Evolutionary conservation across 2,113 vertebrate genomes (phyloP), one percentile per base, ranked within the genome.

Genomic region (Lepus americanus): DNA sequence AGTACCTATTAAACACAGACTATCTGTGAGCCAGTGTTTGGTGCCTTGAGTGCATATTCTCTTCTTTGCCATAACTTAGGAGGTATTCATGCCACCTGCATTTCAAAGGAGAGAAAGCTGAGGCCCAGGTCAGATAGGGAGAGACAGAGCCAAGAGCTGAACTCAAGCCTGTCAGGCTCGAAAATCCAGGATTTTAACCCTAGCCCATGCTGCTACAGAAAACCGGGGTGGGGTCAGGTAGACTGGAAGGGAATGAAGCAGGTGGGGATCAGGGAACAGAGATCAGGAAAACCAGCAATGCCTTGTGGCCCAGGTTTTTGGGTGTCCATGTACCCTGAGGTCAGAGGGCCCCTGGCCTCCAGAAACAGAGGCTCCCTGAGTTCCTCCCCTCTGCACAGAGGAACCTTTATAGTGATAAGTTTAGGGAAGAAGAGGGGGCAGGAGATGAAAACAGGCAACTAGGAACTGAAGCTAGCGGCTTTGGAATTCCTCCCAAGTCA

Each of bases 241-340:
- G 29, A 3, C 22, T 88, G 25, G 83, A 61, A 92, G 80, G 49
- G 77, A 89, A 67, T 63, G 33, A 94, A 94, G 29, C 78, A 85
- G 77, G 76, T 49, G 25, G 49, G 20, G 5, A 53, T 78, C 22
- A 78, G 61, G 66, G 64, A 92, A 22, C 16, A 7, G 53, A 94
- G 59, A 67, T 67, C 29, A 59, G 85, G 63, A 94, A 90, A 95
- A 55, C 49, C 36, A 96, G 87, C 93, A 64, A 80, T 64, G 49
- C 61, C 19, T 39, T 39, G 29, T n/a, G 78, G 22, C 64, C 4
- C 36, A 3, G 2, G 16, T 77, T 66, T 88, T 33, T 14, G 31
- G 8, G 3, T 33, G 7, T 90, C 85, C 85, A 20, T 0, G 0
- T 59, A 66, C 23, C 27, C 70, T 53, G 55, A 67, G 61, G 69